phyloP scores from a whole-genome alignment of 2,113 vertebrate species.

The Kryptolebias marmoratus region DNA sequence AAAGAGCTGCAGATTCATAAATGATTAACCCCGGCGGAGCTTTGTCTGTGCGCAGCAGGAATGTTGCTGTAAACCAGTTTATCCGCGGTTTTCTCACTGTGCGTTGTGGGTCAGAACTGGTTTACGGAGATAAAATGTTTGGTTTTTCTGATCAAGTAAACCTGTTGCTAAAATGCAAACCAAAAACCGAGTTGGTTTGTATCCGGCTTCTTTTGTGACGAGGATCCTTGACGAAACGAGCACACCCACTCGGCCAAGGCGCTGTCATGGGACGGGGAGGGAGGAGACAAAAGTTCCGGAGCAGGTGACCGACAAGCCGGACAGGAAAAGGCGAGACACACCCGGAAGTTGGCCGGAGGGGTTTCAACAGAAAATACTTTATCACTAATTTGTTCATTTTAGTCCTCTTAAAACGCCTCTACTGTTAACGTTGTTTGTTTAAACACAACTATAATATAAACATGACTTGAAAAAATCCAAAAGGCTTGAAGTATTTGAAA shows the following conservation, averaged over 20 bases:
- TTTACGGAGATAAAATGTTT: not conserved
- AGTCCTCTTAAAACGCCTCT: no score
- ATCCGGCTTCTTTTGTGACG: slow-evolving; percentile 76
- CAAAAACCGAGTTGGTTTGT: not conserved
- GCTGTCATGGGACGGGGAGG: slow-evolving; percentile 77
- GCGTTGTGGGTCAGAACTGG: not conserved
- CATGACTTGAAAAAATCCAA: no score
- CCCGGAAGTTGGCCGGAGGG: accelerated
- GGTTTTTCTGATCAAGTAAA: not conserved
- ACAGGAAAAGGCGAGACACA: not conserved
- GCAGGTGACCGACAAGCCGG: slow-evolving; percentile 49
- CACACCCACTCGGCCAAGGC: slow-evolving; percentile 67
- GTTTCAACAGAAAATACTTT: slow-evolving; percentile 59
- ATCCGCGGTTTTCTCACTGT: not conserved
- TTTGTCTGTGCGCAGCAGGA: not conserved
- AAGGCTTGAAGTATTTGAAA: no score
- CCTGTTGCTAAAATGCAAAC: not conserved
- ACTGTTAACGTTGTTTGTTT: no score
- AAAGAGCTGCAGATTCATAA: not conserved
- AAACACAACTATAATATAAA: no score
- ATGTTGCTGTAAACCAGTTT: not conserved
- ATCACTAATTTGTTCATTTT: not conserved
- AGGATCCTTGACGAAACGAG: slow-evolving; percentile 72
- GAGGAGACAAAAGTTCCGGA: slow-evolving; percentile 58
- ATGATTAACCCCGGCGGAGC: slow-evolving; percentile 15